Conservation (phyloP, 2,113 vertebrate genomes). For the Plestiodon gilberti region DNA sequence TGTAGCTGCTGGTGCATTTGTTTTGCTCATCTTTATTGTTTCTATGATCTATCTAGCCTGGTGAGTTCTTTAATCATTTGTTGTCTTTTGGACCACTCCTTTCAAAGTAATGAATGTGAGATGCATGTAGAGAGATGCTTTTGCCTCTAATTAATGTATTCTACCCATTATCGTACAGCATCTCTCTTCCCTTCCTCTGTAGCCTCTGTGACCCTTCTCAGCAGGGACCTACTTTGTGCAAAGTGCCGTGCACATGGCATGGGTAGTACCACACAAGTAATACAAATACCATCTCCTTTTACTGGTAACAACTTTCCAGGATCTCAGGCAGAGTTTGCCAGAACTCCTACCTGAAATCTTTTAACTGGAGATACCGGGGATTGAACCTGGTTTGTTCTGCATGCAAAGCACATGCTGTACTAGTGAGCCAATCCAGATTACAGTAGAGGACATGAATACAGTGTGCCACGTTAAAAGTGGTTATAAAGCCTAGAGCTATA, state of each 20-base stretch:
- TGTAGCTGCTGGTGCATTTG: conserved; percentile 94
- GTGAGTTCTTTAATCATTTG: conserved; percentile 85
- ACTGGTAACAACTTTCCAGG: not conserved
- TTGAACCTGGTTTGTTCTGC: not conserved
- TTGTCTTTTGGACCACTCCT: not conserved
- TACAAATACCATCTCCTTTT: not conserved
- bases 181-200: no score
- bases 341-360: not conserved
- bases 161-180: not conserved
- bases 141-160: not conserved
- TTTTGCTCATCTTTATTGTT: conserved; percentile 97
- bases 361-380: not conserved
- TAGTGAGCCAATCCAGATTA: not conserved
- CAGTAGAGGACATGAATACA: not conserved
- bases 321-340: not conserved
- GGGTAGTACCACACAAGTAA: no score
- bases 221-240: no score
- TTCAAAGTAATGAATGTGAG: not conserved
- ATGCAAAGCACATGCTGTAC: not conserved
- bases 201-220: no score
- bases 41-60: conserved; percentile 99
- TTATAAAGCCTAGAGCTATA: not conserved
- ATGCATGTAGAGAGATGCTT: not conserved
- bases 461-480: not conserved
- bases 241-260: no score